A percentile compares a stretch with the other conserved stretches of the same genome.
Conservation (phyloP, 2,113 vertebrate genomes). For the Panurus biarmicus region DNA sequence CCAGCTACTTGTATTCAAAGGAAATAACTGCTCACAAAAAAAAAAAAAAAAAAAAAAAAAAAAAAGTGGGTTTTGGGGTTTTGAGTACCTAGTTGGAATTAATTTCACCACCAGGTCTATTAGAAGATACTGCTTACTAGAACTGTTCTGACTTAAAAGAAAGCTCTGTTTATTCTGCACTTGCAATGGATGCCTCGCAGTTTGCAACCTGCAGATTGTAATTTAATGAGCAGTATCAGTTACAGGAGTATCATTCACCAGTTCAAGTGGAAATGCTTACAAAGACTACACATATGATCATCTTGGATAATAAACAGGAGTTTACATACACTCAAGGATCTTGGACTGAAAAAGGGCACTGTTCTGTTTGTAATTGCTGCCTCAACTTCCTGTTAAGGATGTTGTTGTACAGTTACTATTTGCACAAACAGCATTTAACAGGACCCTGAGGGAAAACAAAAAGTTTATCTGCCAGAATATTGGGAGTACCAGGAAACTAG, state of each 20-base stretch:
- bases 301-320: neutral
- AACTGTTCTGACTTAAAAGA: neutral
- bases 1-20: neutral
- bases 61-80: neutral
- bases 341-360: neutral
- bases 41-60: neutral
- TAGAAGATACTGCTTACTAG: neutral
- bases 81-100: neutral
- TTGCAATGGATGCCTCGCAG: neutral
- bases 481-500: neutral
- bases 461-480: neutral
- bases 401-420: neutral
- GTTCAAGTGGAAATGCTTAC: neutral
- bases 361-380: neutral
- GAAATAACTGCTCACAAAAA: neutral
- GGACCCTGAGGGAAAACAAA: neutral
- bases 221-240: conserved; percentile 42
- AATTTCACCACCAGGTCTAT: neutral
- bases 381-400: neutral
- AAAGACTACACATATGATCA: neutral
- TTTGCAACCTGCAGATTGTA: neutral
- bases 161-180: neutral
- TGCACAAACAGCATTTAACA: neutral
- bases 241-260: neutral
- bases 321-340: neutral